Evolutionary conservation across 2,888 invertebrate species (phyloP).

Genomic region (Rhagonycha fulva): DNA sequence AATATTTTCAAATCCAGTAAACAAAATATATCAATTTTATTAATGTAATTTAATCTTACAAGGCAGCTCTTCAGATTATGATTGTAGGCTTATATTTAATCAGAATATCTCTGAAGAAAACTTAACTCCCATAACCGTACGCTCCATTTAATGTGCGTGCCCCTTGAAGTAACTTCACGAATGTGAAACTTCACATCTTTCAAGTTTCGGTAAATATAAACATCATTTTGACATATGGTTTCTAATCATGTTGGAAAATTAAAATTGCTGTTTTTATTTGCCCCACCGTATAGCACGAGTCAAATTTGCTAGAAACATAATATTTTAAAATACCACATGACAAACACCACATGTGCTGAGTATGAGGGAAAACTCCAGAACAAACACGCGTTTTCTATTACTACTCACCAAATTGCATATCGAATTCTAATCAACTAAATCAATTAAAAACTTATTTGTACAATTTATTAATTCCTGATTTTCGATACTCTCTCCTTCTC

Average conservation of each 20-base stretch:
- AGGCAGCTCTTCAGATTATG: conserved; percentile 31
- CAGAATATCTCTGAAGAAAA: conserved; percentile 25
- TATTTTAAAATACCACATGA: conserved; percentile 46
- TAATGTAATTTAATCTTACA: conserved; percentile 33
- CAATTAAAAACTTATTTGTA: neutral
- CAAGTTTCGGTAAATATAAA: conserved; percentile 18
- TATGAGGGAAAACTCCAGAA: conserved; percentile 13
- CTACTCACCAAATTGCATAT: conserved; percentile 2
- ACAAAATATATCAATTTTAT: conserved; percentile 34
- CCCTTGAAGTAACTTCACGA: conserved; percentile 18
- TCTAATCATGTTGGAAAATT: conserved; percentile 32
- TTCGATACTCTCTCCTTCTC: neutral
- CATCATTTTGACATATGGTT: conserved; percentile 21
- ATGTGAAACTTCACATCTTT: conserved; percentile 4
- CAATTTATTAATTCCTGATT: neutral
- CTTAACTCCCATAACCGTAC: conserved; percentile 25
- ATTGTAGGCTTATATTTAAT: conserved; percentile 32
- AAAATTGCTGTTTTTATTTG: conserved; percentile 47
- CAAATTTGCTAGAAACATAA: conserved; percentile 47
- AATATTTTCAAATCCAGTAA: conserved; percentile 39
- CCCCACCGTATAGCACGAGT: conserved; percentile 45
- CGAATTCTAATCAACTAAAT: neutral
- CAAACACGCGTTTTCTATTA: conserved; percentile 27
- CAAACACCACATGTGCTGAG: conserved; percentile 34
- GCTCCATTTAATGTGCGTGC: conserved; percentile 29